A percentile compares a stretch with the other conserved stretches of the same genome.
phyloP scores from a whole-genome alignment of 2,113 vertebrate genomes.

The Clarias magur region DNA sequence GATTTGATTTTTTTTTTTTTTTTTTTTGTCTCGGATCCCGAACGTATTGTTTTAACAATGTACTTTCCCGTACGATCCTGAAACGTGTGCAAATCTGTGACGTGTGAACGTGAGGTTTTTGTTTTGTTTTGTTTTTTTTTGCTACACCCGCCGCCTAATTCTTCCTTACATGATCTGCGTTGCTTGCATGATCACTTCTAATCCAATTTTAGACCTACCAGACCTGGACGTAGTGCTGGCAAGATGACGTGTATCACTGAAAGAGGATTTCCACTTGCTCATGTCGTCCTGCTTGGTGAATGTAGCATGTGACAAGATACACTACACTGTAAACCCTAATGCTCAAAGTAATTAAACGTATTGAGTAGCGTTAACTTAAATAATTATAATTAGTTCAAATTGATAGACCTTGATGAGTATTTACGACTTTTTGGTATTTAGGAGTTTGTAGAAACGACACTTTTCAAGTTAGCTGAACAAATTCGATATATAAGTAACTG shows the following conservation, averaged over 20 bases:
- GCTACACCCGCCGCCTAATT: not conserved
- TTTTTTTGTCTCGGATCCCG: not conserved
- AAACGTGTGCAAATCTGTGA: not conserved
- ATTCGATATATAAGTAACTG: too few relatives aligned
- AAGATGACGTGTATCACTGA: not conserved
- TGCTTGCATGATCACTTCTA: slow-evolving; percentile 18
- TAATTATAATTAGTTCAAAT: too few relatives aligned
- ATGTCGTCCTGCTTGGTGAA: not conserved
- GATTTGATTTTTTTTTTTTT: not conserved
- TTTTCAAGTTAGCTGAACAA: too few relatives aligned
- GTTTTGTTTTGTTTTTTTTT: too few relatives aligned
- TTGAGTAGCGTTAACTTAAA: too few relatives aligned
- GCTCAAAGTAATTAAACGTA: too few relatives aligned
- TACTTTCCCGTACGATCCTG: not conserved
- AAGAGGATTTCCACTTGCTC: slow-evolving; percentile 14
- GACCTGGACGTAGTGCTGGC: not conserved
- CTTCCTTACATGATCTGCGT: slow-evolving; percentile 10
- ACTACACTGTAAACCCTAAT: too few relatives aligned
- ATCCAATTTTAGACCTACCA: slow-evolving; percentile 20
- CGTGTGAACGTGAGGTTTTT: not conserved
- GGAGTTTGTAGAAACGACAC: too few relatives aligned
- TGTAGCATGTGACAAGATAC: not conserved
- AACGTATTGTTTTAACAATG: not conserved
- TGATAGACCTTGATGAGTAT: too few relatives aligned
- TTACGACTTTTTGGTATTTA: too few relatives aligned